phyloP scores from a whole-genome alignment of 2,797 vertebrate genomes.

The Melanotaenia maccullochi region DNA sequence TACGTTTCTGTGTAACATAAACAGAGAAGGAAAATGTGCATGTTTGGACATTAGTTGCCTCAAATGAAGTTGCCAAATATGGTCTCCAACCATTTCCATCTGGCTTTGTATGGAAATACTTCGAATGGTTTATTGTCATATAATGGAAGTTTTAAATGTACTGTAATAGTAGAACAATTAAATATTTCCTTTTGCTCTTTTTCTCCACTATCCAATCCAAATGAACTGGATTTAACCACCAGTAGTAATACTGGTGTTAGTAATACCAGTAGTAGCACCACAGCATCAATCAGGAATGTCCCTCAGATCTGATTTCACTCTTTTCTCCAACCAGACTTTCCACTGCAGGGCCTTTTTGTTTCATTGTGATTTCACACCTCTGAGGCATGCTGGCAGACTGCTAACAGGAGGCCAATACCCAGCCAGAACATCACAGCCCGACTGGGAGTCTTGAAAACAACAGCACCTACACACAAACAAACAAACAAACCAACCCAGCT shows the following conservation, averaged over 20 bases:
- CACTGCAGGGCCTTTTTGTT: slow-evolving; percentile 30
- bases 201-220: too few species aligned
- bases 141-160: too few species aligned
- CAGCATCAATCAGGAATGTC: background rate
- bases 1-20: too few species aligned
- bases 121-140: too few species aligned
- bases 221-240: background rate
- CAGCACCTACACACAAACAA: slow-evolving; percentile 47
- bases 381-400: slow-evolving; percentile 30
- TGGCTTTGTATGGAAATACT: too few species aligned
- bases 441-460: slow-evolving; percentile 51
- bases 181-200: too few species aligned
- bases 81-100: too few species aligned
- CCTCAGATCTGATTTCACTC: slow-evolving; percentile 4
- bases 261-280: background rate
- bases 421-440: slow-evolving; percentile 36
- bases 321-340: slow-evolving; percentile 14
- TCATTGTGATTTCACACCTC: slow-evolving; percentile 32
- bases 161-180: too few species aligned
- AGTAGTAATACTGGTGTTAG: slow-evolving; percentile 4
- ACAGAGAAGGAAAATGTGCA: too few species aligned
- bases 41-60: too few species aligned
- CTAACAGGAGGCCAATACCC: slow-evolving; percentile 26
- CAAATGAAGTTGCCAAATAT: too few species aligned
- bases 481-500: slow-evolving; percentile 38